Base-by-base conservation (phyloP, 2,888 invertebrate species). In the Mesorhabditis belari region DNA sequence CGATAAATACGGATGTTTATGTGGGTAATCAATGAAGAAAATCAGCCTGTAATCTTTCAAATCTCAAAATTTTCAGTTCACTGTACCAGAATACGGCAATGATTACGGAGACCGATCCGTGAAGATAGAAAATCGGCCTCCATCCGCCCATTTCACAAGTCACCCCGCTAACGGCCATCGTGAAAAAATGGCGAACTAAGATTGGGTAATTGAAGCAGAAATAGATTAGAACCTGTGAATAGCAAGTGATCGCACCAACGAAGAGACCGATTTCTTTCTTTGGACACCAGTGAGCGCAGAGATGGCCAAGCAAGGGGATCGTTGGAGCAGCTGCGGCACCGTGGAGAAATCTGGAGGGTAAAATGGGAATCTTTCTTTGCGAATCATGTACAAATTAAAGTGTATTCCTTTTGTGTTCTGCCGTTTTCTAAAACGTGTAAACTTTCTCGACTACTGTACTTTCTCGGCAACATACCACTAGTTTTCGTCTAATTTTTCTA, bases 101-200 rank as follows among this genome's bases (percentile, higher is more conserved):
- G 9, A 51, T 19, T 1, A 58, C 52, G 19, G 63, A 27, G 51
- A 55, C 24, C 4, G 23, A 23, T 17, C 52, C 60, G 21, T 65
- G 63, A 23, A 63, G 57, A 35, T 65, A 65, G 54, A 63, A 67
- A 19, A 67, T 65, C 27, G 63, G 58, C 35, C 63, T 26, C 67
- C 67, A 67, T 9, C 63, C 65, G 29, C 60, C 62, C 1, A n/a
- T 24, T 19, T 65, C 61, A 28, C 67, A 67, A 3, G 64, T 25
- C 5, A 61, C 50, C 24, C 67, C 67, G n/a, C 63, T 55, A 3
- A 61, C 35, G 5, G 58, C 35, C 67, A 67, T 67, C 2, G 63
- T 56, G 28, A 65, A 63, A 56, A 65, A n/a, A n/a, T n/a, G n/a
- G n/a, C n/a, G n/a, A n/a, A n/a, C n/a, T n/a, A n/a, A n/a, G n/a